Evolutionary conservation across 2,113 vertebrate genomes (phyloP), one percentile per base, ranked within the genome.

Genomic region (Ploceus nigricollis): DNA sequence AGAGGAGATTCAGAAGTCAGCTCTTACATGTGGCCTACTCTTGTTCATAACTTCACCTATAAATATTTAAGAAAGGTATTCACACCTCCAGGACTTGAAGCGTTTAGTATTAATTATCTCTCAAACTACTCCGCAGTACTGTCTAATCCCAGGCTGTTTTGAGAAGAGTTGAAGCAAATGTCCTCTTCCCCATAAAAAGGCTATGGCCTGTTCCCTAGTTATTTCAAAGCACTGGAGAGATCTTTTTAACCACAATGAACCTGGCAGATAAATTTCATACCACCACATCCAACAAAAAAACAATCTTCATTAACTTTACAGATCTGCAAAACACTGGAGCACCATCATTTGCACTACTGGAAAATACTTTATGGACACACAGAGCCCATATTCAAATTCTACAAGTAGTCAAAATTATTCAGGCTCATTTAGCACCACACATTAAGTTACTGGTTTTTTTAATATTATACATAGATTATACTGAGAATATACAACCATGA

Each of bases 1-100:
- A 58, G 51, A 78, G 42, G 6, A 73, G 25, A 72, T 24, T 60
- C 42, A 39, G 30, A 83, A 83, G 27, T 48, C 40, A 71, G 27
- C 21, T 31, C 39, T 54, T 40, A 68, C 6, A 30, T 0, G 0
- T 3, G 1, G 31, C 57, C 60, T 72, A 37, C 15, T 69, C 31
- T 44, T 53, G 50, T 15, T 68, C 64, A 84, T 28, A 84, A 60
- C 14, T 47, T 65, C 58, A 60, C 21, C 27, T 69, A 72, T 33
- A 51, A 73, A 83, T 15, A 76, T 1, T 2, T 7, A 70, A 61
- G 11, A 68, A 76, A 80, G 8, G 10, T 61, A 87, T 61, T 54
- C 47, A 56, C 17, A 84, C 6, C 39, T 84, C 15, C 7, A 83
- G 28, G 33, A 47, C 33, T 68, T 60, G 5, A 56, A 44, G 37